Base-by-base conservation (phyloP, 2,797 vertebrate species). In the Micromesistius poutassou region DNA sequence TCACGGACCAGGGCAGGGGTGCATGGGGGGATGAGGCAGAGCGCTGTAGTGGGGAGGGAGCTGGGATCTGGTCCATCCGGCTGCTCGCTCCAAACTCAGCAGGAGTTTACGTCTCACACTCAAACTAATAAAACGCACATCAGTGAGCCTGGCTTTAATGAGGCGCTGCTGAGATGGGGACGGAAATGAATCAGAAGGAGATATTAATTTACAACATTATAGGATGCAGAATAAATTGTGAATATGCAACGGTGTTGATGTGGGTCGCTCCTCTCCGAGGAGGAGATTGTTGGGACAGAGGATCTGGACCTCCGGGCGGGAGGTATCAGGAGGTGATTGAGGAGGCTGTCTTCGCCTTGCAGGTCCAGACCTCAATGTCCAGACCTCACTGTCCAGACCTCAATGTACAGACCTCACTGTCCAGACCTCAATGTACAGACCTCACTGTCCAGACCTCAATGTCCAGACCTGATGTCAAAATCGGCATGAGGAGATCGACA, bases 111-210 rank as follows among this genome's bases (percentile, higher is more conserved):
- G 89, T 91, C 90, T 89, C 91, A 92, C 87, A 92, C 87, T 85
- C 90, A 93, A 89, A 86, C 91, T 88, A 92, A 93, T 86, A 55
- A 90, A 90, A 87, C 25, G 80, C 80, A 85, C 83, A 86, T 90
- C 91, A 90, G 93, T 94, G 91, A 92, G 93, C 86, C 25, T 28
- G 40, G 10, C 10, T 2, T 19, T 50, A 50, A 50, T 50, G 46
- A 50, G n/a, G 10, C 28, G 89, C 92, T 91, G 81, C 80, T 87
- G 84, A 89, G 87, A 91, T 74, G 86, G 88, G 87, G 87, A 90
- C 85, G 85, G 89, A 80, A 87, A 90, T 91, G 91, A 91, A 94
- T 93, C 40, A 93, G 77, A 84, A 87, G 87, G 87, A 86, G 94
- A 91, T 92, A 94, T 89, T 42, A 14, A 42, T 42, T 42, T 13